These are phyloP conservation scores for Archivesica marissinica DNA, from an alignment of 1,140 invertebrate species.

Conservation along the genomic window DNA sequence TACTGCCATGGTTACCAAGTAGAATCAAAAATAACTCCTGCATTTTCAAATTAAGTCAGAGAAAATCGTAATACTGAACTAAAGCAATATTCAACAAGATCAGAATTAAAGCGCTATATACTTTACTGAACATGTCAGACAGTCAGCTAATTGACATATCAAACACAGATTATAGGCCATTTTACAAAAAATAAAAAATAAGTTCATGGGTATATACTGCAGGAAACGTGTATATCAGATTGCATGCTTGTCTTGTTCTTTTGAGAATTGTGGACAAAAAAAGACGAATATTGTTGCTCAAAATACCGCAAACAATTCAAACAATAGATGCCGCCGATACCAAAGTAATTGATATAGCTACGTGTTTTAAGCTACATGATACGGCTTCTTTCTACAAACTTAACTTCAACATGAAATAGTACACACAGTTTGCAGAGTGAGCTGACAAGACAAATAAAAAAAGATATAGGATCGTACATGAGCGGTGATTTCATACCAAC, in stretches of 20 bases:
- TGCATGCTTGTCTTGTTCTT: not conserved
- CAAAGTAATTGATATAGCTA: slow-evolving; percentile 4
- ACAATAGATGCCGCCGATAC: not conserved
- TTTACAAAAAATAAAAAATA: not conserved
- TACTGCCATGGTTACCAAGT: not conserved
- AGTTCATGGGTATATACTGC: not conserved
- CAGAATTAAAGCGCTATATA: no score
- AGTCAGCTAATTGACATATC: slow-evolving; percentile 1
- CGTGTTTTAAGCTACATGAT: not conserved
- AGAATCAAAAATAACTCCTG: not conserved
- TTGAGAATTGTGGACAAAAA: not conserved
- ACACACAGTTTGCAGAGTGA: no score
- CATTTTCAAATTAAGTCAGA: not conserved
- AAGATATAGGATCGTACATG: no score
- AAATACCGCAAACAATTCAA: not conserved
- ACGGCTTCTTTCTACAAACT: not conserved
- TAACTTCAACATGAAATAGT: slow-evolving; percentile 10
- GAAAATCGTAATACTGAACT: not conserved
- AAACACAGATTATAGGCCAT: not conserved
- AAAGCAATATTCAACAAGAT: not conserved
- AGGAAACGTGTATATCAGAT: slow-evolving; percentile 8
- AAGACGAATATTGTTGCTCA: not conserved
- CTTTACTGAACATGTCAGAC: no score
- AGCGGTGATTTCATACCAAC: no score
- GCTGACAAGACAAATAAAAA: no score